Evolutionary conservation across 2,113 vertebrate genomes (phyloP), one percentile per base, ranked within the genome.

Genomic region (Chionodraco myersi): DNA sequence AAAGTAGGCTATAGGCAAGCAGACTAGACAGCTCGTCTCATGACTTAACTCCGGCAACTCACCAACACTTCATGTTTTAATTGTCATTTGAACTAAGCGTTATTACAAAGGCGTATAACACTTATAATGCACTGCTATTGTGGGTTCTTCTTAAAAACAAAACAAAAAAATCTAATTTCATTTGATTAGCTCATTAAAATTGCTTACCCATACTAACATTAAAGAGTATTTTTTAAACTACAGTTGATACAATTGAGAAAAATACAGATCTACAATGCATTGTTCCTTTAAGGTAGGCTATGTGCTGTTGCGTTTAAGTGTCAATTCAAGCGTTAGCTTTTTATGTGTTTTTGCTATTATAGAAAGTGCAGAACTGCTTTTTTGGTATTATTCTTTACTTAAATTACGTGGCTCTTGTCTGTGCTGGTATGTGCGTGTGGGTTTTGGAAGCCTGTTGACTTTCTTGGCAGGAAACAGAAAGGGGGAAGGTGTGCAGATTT

Each of bases 1-100:
- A 70, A 92, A 87, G 84, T 89, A 85, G 85, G 87, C 89, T 90
- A 66, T 64, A 81, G 87, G 88, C 91, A 10, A 72, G 65, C 67
- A 51, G 79, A 60, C 65, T 1, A 83, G 84, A 87, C 88, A 45
- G 83, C 79, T 66, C 82, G 87, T 88, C 92, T 89, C 89, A 83
- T 90, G 88, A 91, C 82, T 86, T 48, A 59, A 81, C 64, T 77
- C 77, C 23, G 26, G 60, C 47, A 79, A 74, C 73, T 82, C 45
- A 11, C 10, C 1, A 18, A 64, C 53, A 45, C 10, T 63, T 79
- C 18, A 13, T 60, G 70, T 71, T 72, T 48, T 81, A 78, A 80
- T 79, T 74, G 70, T 80, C 64, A 62, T 49, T 41, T 64, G 67
- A 79, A n/a, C 67, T 30, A 8, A 5, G n/a, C 13, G 62, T 63